Base-by-base conservation (phyloP, 2,888 invertebrate genomes). In the Congeria kusceri region DNA sequence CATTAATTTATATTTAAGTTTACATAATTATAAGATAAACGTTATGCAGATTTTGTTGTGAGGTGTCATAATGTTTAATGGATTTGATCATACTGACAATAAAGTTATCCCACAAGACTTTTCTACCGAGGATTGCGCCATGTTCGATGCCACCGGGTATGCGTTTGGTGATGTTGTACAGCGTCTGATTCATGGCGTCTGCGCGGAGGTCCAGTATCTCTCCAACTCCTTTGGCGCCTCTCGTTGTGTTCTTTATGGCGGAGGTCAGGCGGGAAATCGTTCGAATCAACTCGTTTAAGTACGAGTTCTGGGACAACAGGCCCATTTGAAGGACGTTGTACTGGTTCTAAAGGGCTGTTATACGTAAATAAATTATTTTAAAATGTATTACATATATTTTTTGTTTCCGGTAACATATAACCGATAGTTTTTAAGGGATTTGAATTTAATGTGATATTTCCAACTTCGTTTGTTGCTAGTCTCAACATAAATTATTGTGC, bases 311-410 rank as follows among this genome's bases (percentile, higher is more conserved):
- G 3, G 88, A 80, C 49, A 89, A 58, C 18, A 90, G 84, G 25
- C 87, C 89, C 76, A 87, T 88, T 20, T 87, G 81, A 64, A 90
- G 85, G 75, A 88, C 89, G 46, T 87, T 89, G 73, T 89, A 90
- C 79, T 90, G 90, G 74, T 89, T 90, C 28, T 84, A 83, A 59
- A 90, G 75, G 13, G 90, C 88, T 13, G 88, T 84, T 53, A 88
- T 66, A 59, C 86, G 29, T n/a, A 62, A 18, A 13, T 13, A n/a
- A n/a, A n/a, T n/a, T n/a, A n/a, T n/a, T n/a, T n/a, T n/a, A n/a
- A n/a, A n/a, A n/a, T n/a, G n/a, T n/a, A n/a, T n/a, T n/a, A n/a
- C n/a, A n/a, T n/a, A n/a, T n/a, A n/a, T n/a, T n/a, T n/a, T n/a
- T n/a, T n/a, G n/a, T n/a, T n/a, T n/a, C n/a, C n/a, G n/a, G n/a